Conservation (phyloP, 2,888 invertebrate species). For the Acrobeloides nanus region DNA sequence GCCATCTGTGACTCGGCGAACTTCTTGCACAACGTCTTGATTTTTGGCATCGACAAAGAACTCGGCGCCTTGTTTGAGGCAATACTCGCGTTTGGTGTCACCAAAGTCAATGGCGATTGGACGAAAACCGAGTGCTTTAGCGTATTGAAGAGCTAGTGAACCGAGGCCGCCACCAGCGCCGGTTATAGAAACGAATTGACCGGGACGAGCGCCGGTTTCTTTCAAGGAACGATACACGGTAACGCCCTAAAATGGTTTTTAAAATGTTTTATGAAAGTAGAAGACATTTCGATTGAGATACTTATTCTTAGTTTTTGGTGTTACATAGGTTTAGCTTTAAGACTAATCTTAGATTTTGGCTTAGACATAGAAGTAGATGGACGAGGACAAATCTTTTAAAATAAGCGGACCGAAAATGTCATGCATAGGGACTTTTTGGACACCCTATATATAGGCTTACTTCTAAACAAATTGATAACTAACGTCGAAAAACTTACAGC, state of each 20-base stretch:
- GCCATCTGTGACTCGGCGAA: conserved; percentile 16
- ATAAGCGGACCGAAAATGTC: no score
- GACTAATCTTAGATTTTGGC: no score
- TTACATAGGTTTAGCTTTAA: no score
- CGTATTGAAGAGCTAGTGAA: conserved; percentile 20
- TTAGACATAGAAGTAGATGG: no score
- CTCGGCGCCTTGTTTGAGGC: conserved; percentile 19
- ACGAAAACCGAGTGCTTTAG: conserved; percentile 23
- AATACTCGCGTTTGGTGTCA: conserved; percentile 19
- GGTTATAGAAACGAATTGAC: conserved; percentile 14
- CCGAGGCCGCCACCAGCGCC: conserved; percentile 24
- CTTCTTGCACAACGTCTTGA: conserved; percentile 4
- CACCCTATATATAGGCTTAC: conserved; percentile 3
- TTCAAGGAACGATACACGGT: conserved; percentile 23
- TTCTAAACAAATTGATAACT: background rate
- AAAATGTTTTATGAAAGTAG: no score
- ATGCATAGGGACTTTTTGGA: no score
- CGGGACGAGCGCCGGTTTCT: conserved; percentile 14
- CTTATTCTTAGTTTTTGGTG: no score
- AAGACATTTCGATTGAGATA: no score
- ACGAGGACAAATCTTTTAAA: no score
- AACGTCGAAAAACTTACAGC: conserved; percentile 14
- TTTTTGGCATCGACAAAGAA: conserved; percentile 21
- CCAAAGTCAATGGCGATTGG: conserved; percentile 20
- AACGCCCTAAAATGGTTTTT: no score